Base-by-base conservation (phyloP, 2,797 vertebrate genomes). In the Morus bassanus region DNA sequence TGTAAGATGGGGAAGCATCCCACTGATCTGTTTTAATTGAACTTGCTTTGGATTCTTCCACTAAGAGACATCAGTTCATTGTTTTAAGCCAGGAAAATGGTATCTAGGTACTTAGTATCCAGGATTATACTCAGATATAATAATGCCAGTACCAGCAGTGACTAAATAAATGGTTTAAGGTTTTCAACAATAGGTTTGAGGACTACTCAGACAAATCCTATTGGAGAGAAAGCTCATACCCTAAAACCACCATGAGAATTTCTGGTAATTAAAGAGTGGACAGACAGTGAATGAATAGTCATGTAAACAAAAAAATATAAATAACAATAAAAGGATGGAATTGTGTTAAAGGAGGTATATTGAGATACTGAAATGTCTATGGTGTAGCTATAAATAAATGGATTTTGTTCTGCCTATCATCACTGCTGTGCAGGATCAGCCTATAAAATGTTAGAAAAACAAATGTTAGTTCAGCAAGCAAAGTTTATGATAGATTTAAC, bases 201-300 rank as follows among this genome's bases (percentile, higher is more conserved):
- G n/a, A 9, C 3, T 88, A 5, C 39, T 76, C 13, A 18, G n/a
- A 37, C 5, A 61, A 53, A 64, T 54, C 0, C 0, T 78, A 2
- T 6, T n/a, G 17, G 64, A 67, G 35, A 88, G n/a, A 35, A 91
- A 76, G 13, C 2, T 76, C 31, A 41, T 41, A 45, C 10, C 19
- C 8, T 51, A 50, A 72, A 72, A 48, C 8, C 7, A 3, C 64
- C 35, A 1, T 5, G 57, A 69, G 31, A 54, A 45, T 67, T 85
- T 67, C 30, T 64, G 21, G 13, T 37, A 31, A 46, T 37, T 54
- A 41, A 74, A 72, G 4, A 16, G 3, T 15, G 12, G 5, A 18
- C 60, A 91, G n/a, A 25, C 21, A 6, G 15, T 48, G 61, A 72
- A 74, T 22, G 23, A 78, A 18, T 48, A 72, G 13, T 39, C 1